Conservation (phyloP, 2,797 vertebrate genomes). For the Danio choprae region DNA sequence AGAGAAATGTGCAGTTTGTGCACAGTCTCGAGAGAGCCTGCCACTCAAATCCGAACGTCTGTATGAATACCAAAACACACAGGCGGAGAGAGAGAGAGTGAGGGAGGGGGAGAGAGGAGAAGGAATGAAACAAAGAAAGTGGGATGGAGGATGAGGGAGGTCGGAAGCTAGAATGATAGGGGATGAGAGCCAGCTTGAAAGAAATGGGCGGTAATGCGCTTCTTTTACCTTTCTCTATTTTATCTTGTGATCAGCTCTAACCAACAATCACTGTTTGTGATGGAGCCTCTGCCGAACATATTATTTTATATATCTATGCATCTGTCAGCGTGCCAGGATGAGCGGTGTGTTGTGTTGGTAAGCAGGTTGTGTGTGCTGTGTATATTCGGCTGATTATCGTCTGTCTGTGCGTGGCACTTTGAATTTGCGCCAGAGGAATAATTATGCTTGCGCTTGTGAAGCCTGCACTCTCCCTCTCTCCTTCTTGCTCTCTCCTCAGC, state of each 20-base stretch:
- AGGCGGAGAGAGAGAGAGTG: constrained; percentile 58
- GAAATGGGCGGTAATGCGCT: constrained; percentile 53
- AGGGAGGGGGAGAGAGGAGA: constrained; percentile 52
- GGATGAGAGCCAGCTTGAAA: constrained; percentile 69
- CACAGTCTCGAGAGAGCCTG: constrained; percentile 79
- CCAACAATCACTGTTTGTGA: constrained; percentile 69
- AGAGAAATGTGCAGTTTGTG: constrained; percentile 78
- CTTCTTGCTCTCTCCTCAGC: constrained; percentile 72
- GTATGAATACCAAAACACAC: constrained; percentile 80
- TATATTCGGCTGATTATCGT: constrained; percentile 83
- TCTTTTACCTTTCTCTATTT: constrained; percentile 20
- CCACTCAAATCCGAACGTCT: constrained; percentile 80
- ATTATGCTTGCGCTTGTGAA: constrained; percentile 82
- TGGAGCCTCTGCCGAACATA: constrained; percentile 62
- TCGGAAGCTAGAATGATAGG: constrained; percentile 60
- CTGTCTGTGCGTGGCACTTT: constrained; percentile 81
- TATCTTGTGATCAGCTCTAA: constrained; percentile 71
- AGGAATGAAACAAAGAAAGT: constrained; percentile 52
- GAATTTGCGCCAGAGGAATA: constrained; percentile 85
- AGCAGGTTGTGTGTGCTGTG: constrained; percentile 58
- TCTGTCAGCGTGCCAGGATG: constrained; percentile 69
- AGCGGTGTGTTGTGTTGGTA: constrained; percentile 64
- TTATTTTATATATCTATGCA: constrained; percentile 64
- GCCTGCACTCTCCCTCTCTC: constrained; percentile 74
- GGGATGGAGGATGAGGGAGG: constrained; percentile 51